A percentile compares a stretch with the other conserved stretches of the same genome.
Evolutionary conservation across 2,113 vertebrate species (phyloP).

Genomic region (Emydocephalus ijimae): DNA sequence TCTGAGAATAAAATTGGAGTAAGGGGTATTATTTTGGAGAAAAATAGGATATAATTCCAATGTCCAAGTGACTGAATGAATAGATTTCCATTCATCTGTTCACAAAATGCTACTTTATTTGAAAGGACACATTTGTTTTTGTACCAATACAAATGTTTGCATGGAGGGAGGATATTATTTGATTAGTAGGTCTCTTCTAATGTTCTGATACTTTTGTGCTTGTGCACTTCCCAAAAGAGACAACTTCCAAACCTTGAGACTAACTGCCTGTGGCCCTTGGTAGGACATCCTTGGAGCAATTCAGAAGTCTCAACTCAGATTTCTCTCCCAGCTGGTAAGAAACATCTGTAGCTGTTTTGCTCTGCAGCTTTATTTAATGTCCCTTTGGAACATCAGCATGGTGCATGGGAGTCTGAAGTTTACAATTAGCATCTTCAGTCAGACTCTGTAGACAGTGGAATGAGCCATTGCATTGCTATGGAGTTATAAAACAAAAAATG

Average conservation of each 20-base stretch:
- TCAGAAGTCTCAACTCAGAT: background rate
- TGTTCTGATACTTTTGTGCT: background rate
- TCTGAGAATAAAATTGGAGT: background rate
- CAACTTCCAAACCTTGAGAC: background rate
- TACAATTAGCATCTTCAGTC: background rate
- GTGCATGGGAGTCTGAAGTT: background rate
- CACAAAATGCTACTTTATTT: background rate
- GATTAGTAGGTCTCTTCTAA: background rate
- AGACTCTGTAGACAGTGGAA: background rate
- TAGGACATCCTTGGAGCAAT: background rate
- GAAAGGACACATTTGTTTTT: background rate
- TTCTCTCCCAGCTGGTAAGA: background rate
- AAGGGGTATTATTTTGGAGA: background rate
- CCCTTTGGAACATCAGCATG: background rate
- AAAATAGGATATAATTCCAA: background rate
- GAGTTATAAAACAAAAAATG: background rate
- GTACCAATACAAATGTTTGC: background rate
- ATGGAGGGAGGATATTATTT: background rate
- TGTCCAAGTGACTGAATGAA: background rate
- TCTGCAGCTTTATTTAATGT: background rate
- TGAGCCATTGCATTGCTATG: background rate
- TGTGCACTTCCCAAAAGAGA: background rate
- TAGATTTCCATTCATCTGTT: background rate
- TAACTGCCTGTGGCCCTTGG: background rate
- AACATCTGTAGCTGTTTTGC: background rate